Evolutionary conservation across 2,888 invertebrate species (phyloP).

Genomic region (Blastobasis adustella): DNA sequence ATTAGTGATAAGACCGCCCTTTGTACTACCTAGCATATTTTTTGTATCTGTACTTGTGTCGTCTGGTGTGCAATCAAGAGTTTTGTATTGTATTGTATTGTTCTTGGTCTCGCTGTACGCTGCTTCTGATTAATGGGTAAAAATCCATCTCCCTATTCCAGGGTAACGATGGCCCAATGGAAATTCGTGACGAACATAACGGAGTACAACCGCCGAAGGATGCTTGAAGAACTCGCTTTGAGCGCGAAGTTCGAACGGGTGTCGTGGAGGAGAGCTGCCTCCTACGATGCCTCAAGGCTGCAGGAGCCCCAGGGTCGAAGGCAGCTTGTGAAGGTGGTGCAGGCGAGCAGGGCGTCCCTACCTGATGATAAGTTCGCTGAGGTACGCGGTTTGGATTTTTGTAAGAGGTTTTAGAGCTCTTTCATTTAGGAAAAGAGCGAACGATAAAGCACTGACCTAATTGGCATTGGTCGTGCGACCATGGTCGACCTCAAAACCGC

Average conservation of each 20-base stretch:
- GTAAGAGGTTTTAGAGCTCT: too few species aligned
- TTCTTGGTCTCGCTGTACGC: too few species aligned
- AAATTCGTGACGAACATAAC: conserved; percentile 85
- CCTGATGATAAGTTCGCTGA: conserved; percentile 83
- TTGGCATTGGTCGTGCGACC: too few species aligned
- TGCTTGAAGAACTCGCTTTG: conserved; percentile 81
- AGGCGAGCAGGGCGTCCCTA: conserved; percentile 83
- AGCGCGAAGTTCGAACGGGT: conserved; percentile 83
- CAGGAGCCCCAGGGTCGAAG: conserved; percentile 74
- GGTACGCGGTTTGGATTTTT: conserved; percentile 46
- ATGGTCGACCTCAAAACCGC: too few species aligned
- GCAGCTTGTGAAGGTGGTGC: conserved; percentile 81
- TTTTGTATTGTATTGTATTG: too few species aligned
- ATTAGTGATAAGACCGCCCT: too few species aligned
- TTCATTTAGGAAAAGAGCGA: too few species aligned
- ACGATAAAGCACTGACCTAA: too few species aligned
- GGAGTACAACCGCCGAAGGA: conserved; percentile 79
- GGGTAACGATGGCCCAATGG: conserved; percentile 83
- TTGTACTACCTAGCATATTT: too few species aligned
- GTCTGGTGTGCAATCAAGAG: too few species aligned
- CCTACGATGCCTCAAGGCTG: conserved; percentile 80
- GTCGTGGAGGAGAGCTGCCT: conserved; percentile 82
- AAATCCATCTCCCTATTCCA: conserved; percentile 19
- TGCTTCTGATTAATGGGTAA: background rate
- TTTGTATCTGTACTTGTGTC: too few species aligned